Evolutionary conservation across 2,797 vertebrate genomes (phyloP).

Genomic region (Malurus leucopterus): DNA sequence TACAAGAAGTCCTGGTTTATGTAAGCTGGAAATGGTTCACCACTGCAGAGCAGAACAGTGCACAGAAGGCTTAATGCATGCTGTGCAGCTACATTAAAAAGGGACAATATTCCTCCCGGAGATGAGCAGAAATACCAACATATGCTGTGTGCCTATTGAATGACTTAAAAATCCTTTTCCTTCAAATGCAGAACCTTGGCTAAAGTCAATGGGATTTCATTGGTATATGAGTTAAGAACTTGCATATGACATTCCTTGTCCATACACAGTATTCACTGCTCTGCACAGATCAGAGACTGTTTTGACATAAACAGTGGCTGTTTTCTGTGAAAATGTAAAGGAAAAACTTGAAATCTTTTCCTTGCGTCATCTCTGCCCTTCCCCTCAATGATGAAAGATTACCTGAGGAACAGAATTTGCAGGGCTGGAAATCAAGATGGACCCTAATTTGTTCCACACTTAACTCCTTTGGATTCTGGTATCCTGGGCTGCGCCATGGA

Average conservation of each 20-base stretch:
- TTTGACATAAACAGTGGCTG: not conserved
- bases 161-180: not conserved
- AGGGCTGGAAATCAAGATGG: not conserved
- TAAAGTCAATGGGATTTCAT: not conserved
- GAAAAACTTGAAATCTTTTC: not conserved
- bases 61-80: not conserved
- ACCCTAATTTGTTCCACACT: not conserved
- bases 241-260: not conserved
- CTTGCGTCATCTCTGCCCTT: not conserved
- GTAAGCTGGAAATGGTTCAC: not conserved
- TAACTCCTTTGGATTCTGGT: not conserved
- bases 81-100: not conserved
- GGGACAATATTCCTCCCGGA: not conserved
- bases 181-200: not conserved
- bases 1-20: not conserved
- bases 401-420: not conserved
- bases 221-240: not conserved
- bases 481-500: not conserved
- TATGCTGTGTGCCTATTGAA: not conserved
- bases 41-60: not conserved
- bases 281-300: not conserved
- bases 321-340: not conserved
- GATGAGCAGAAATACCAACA: not conserved
- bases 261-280: fast-evolving
- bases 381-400: not conserved